Evolutionary conservation across 2,113 vertebrate species (phyloP), one percentile per base, ranked within the genome.

Genomic region (Copsychus sechellarum): DNA sequence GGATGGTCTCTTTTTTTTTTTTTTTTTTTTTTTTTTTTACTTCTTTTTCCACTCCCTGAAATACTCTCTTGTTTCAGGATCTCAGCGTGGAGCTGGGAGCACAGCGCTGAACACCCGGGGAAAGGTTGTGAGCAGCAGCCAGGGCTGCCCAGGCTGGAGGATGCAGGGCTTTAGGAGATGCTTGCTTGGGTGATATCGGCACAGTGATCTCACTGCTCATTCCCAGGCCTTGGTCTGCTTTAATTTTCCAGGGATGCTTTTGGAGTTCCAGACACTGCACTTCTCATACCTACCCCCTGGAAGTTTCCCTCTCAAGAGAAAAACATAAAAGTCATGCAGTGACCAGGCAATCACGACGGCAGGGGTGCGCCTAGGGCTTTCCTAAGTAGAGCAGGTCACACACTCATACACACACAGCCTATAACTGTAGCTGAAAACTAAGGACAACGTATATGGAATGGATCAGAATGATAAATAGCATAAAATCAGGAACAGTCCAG

Each of bases 381-480:
- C 54, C 51, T 33, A 4, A 50, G 25, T 0, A 12, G 24, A 65
- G 31, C 7, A 22, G 65, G 65, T 93, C 76, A 38, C 78, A 87
- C 34, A 10, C 42, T 34, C 4, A 5, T 36, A 18, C 36, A 36
- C 14, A 18, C 40, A 80, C 3, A 8, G 28, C 22, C 58, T 38
- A 3, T 26, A 34, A n/a, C 36, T 81, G 34, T 13, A 92, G 85
- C 82, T 33, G 65, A 81, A 92, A 92, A 67, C 71, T 40, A 71
- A 79, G 86, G 94, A 61, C 85, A 85, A 89, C 3, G 29, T 97
- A 84, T 96, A 92, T 97, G 94, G 96, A 97, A 96, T 25, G 84
- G 93, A 97, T 97, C 91, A 97, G 70, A 88, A 95, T 96, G 91
- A 97, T 97, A 96, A 96, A 94, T 94, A 90, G 89, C 87, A 93